phyloP scores from a whole-genome alignment of 2,113 vertebrate species.

The Eudorcas thomsonii region DNA sequence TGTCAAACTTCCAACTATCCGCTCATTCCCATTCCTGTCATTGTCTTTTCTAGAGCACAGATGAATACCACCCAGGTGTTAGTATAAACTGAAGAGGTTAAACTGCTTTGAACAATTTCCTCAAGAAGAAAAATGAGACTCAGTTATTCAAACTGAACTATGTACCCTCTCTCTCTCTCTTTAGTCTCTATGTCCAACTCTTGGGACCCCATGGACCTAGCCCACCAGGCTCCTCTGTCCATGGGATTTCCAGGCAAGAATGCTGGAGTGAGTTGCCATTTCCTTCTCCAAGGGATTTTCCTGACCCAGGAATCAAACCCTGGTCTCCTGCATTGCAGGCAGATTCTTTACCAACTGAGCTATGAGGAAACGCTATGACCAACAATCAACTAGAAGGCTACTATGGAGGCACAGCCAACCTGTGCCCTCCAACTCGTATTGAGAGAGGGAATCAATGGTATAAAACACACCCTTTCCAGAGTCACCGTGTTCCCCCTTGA shows the following conservation, averaged over 20 bases:
- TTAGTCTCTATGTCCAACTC: not conserved
- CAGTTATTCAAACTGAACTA: not conserved
- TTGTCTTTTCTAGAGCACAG: not conserved
- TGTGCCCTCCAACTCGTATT: not conserved
- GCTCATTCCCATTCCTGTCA: not conserved
- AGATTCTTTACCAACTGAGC: not conserved
- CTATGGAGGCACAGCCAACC: not conserved
- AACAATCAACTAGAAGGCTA: not conserved
- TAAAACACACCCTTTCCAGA: not conserved
- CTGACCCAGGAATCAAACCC: not conserved
- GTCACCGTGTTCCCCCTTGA: not conserved
- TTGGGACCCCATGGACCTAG: not conserved
- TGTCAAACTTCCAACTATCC: not conserved
- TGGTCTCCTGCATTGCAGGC: not conserved
- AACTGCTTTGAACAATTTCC: not conserved
- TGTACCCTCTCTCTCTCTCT: not conserved
- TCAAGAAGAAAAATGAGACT: not conserved
- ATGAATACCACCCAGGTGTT: not conserved
- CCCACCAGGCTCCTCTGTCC: not conserved
- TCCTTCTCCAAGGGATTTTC: not conserved
- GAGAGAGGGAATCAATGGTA: not conserved
- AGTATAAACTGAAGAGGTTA: not conserved
- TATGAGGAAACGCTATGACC: not conserved
- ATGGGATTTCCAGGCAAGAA: not conserved
- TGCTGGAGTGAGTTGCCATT: not conserved